Conservation (phyloP, 2,888 invertebrate species). For the Mesorhabditis sp. region DNA sequence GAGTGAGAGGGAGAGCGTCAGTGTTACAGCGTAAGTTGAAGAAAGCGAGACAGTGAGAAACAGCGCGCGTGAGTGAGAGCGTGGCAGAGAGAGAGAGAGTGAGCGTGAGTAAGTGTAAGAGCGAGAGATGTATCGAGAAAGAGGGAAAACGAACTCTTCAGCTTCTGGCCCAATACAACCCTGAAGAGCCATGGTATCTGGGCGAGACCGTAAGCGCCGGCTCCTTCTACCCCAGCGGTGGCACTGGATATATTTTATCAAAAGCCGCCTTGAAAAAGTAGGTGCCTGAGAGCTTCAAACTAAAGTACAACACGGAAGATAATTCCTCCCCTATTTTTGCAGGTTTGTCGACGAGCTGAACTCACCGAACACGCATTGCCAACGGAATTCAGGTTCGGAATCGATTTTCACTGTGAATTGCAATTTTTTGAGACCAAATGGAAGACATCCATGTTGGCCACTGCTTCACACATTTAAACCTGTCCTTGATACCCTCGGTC, state of each 20-base stretch:
- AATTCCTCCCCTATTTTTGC: not conserved
- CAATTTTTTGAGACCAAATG: not conserved
- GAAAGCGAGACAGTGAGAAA: too few species aligned
- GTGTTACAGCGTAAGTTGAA: too few species aligned
- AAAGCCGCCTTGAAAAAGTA: not conserved
- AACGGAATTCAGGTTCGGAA: not conserved
- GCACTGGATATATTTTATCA: conserved; percentile 4
- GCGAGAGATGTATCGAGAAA: too few species aligned
- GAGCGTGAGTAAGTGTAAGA: too few species aligned
- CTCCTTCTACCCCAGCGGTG: not conserved
- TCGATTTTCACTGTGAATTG: not conserved
- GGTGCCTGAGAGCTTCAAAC: not conserved
- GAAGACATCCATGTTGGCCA: not conserved
- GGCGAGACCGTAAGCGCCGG: not conserved
- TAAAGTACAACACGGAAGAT: not conserved
- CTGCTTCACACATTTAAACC: not conserved
- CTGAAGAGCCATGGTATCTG: conserved; percentile 2
- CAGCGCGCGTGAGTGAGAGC: too few species aligned
- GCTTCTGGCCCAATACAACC: not conserved
- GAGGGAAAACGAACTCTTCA: too few species aligned
- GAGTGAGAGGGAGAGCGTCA: too few species aligned
- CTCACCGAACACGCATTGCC: not conserved
- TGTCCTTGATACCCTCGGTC: not conserved
- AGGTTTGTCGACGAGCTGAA: not conserved
- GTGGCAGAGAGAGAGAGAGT: too few species aligned